Evolutionary conservation across 2,888 invertebrate species (phyloP).

Genomic region (Thymelicus lineola): DNA sequence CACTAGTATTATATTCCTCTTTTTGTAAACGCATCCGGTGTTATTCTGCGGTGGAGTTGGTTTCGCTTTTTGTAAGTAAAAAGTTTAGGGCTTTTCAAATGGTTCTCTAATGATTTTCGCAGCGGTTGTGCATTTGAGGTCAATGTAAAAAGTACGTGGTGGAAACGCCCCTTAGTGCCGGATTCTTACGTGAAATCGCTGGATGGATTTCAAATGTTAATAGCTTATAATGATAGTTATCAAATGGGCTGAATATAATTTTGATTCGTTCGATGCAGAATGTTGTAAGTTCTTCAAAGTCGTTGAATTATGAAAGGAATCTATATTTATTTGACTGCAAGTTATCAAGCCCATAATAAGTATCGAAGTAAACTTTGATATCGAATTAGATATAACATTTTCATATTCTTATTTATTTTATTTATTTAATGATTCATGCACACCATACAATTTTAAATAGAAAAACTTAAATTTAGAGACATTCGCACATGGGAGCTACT

Average conservation of each 20-base stretch:
- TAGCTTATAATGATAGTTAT: conserved; percentile 25
- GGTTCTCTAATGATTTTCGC: conserved; percentile 36
- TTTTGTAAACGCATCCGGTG: conserved; percentile 42
- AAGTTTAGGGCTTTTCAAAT: conserved; percentile 31
- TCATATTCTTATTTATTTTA: no score
- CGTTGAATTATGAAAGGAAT: neutral
- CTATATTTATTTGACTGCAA: neutral
- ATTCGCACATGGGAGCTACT: no score
- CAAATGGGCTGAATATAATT: conserved; percentile 19
- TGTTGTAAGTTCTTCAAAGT: neutral
- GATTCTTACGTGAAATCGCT: conserved; percentile 20
- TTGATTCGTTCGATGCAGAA: conserved; percentile 1
- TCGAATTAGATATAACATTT: no score
- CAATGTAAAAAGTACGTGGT: conserved; percentile 17
- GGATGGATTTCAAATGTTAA: conserved; percentile 32
- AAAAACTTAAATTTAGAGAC: no score
- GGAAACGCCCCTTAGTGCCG: conserved; percentile 25
- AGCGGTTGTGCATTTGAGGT: conserved; percentile 25
- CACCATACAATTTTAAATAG: no score
- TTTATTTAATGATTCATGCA: no score
- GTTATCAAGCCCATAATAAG: no score
- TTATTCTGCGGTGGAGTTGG: conserved; percentile 42
- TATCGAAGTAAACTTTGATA: no score
- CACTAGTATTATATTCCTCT: conserved; percentile 21
- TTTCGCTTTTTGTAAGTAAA: conserved; percentile 35